Evolutionary conservation across 2,888 invertebrate species (phyloP), one percentile per base, ranked within the genome.

Genomic region (Polydrusus cervinus): DNA sequence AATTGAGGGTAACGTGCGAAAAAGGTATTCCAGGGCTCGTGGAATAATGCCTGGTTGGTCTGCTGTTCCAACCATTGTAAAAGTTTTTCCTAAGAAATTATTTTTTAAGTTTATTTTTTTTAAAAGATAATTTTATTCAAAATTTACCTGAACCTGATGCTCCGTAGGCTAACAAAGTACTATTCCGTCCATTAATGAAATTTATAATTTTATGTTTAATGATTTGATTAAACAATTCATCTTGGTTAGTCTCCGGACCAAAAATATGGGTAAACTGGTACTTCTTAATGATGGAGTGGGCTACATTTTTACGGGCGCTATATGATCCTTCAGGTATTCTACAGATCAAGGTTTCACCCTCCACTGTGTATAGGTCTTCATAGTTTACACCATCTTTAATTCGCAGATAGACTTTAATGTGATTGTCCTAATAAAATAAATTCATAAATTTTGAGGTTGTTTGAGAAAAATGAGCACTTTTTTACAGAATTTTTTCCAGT

Each of bases 121-220:
- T n/a, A n/a, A n/a, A n/a, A n/a, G n/a, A n/a, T n/a, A n/a, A n/a
- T n/a, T n/a, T n/a, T n/a, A n/a, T n/a, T n/a, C n/a, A n/a, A n/a
- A n/a, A n/a, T n/a, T n/a, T n/a, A n/a, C n/a, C 85, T 84, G 57
- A 55, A 77, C 95, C 95, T 0, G 95, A 96, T 0, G 95, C 94
- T 8, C 97, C 97, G 85, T 57, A n/a, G n/a, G n/a, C n/a, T n/a
- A n/a, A n/a, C n/a, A n/a, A n/a, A n/a, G n/a, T 92, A 71, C 93
- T 92, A 85, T 92, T 95, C 76, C 93, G 91, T 0, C 95, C 92
- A 6, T 90, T 85, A 30, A 86, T 82, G 77, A 86, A 86, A 61
- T 80, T 74, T 7, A 84, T 53, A 6, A 86, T 75, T 77, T 83
- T 84, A 8, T 78, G 78, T 77, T 84, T 85, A 10, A 86, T 81